A percentile compares a stretch with the other conserved stretches of the same genome.
phyloP scores from a whole-genome alignment of 2,797 vertebrate species.

The Ambastaia sidthimunki region DNA sequence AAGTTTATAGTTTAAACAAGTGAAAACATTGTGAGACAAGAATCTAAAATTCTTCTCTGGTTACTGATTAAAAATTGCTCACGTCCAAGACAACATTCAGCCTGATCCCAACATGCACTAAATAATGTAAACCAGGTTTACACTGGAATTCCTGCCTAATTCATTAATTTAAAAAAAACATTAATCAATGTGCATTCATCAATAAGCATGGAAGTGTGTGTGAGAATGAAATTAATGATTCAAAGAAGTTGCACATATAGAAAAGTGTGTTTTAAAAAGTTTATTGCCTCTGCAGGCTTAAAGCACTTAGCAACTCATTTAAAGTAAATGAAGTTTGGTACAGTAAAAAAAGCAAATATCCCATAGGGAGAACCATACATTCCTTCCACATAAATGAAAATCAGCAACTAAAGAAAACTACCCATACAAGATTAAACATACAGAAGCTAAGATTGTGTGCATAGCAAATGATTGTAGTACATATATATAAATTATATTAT shows the following conservation, averaged over 20 bases:
- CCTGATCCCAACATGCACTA: too few relatives aligned
- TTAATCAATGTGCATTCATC: neutral
- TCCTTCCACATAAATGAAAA: constrained; percentile 43
- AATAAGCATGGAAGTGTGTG: neutral
- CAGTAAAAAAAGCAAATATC: constrained; percentile 55
- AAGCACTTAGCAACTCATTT: constrained; percentile 34
- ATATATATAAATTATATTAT: neutral
- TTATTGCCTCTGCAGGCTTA: constrained; percentile 45
- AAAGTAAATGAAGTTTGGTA: constrained; percentile 45
- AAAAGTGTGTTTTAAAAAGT: constrained; percentile 19
- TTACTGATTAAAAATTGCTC: neutral
- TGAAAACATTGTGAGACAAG: neutral
- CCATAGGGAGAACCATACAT: constrained; percentile 56
- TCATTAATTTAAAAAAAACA: too few relatives aligned
- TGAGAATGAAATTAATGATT: neutral
- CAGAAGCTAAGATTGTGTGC: constrained; percentile 17
- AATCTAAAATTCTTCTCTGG: neutral
- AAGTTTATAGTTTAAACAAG: too few relatives aligned
- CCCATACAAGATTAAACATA: constrained; percentile 23
- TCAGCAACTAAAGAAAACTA: constrained; percentile 39
- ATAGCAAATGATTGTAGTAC: constrained; percentile 20
- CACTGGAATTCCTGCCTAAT: too few relatives aligned
- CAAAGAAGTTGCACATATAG: constrained; percentile 4
- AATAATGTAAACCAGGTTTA: too few relatives aligned
- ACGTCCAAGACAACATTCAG: too few relatives aligned